Evolutionary conservation across 2,888 invertebrate genomes (phyloP), one percentile per base, ranked within the genome.

Genomic region (Drosophila pegasa): DNA sequence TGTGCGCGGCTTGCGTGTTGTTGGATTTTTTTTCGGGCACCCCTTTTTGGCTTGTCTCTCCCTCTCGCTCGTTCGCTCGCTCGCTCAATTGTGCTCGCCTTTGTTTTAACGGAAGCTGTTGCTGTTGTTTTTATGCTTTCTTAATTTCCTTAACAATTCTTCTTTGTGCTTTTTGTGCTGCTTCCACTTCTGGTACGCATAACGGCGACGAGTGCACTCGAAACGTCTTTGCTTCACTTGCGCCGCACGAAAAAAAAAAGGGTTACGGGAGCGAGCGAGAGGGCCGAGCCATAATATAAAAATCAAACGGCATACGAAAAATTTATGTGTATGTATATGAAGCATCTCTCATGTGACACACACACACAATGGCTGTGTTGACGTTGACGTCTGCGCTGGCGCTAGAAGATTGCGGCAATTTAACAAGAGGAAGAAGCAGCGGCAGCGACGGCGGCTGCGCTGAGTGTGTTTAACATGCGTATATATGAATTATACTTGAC

Each of bases 51-150:
- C 12, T 12, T 37, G 29, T 41, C 16, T 14, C 12, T 22, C 2
- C 9, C 27, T 1, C 9, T 38, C 22, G 9, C 27, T 31, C 47
- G 40, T 41, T 68, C 37, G 9, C 25, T 55, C n/a, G 40, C n/a
- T 31, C 27, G 20, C 2, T 54, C 33, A 54, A 60, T 71, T 71
- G 78, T 77, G 20, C 2, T 54, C 33, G 56, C 62, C 72, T 71
- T 80, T 77, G 86, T 84, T 85, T 88, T 88, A 87, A 83, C 89
- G 88, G 87, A 86, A 88, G 87, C 88, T 88, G 87, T 71, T 76
- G 55, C 43, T 82, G 80, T 88, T 84, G 79, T 85, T 89, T 84
- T 89, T 81, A 88, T 89, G 87, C 87, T 88, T 87, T 87, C 43
- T 85, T 85, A 87, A 86, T 86, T 88, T 88, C 87, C 79, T 89